Evolutionary conservation across 2,888 invertebrate genomes (phyloP).

Genomic region (Koerneria pararmatus): DNA sequence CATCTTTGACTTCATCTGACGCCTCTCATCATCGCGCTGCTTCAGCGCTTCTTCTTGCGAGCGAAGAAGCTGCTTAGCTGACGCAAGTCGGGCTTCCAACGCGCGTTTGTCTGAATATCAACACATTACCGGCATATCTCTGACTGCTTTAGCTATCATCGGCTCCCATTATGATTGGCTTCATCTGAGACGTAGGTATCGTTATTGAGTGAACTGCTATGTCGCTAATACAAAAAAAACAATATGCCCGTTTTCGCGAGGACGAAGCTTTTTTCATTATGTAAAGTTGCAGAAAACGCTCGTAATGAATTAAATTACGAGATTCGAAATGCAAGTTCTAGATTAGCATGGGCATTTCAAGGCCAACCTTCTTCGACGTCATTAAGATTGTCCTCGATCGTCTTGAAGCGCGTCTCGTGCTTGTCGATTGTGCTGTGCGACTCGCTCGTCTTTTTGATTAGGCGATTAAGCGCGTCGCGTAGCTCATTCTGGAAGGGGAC

Average conservation of each 20-base stretch:
- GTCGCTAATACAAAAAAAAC: too few species aligned
- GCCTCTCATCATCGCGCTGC: conserved; percentile 56
- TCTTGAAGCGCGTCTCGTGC: conserved; percentile 51
- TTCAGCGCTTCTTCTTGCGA: conserved; percentile 57
- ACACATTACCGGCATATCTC: too few species aligned
- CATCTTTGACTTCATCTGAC: conserved; percentile 57
- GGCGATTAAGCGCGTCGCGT: conserved; percentile 54
- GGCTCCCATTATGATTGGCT: background rate
- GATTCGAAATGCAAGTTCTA: too few species aligned
- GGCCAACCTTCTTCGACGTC: conserved; percentile 51
- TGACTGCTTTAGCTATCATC: background rate
- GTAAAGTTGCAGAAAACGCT: too few species aligned
- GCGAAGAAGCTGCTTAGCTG: conserved; percentile 53
- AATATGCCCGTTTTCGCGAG: too few species aligned
- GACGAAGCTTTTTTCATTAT: too few species aligned
- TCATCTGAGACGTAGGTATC: too few species aligned
- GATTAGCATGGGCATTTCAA: background rate
- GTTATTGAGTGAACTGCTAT: too few species aligned
- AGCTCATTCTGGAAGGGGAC: conserved; percentile 45
- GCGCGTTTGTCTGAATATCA: conserved; percentile 56
- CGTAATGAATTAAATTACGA: too few species aligned
- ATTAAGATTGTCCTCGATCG: conserved; percentile 55
- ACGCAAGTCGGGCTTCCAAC: conserved; percentile 48
- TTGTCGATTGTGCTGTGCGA: conserved; percentile 49
- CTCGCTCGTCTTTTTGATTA: conserved; percentile 56